These are phyloP conservation scores for Myotis daubentonii DNA, from an alignment of 2,797 vertebrate genomes.

Conservation along the genomic window DNA sequence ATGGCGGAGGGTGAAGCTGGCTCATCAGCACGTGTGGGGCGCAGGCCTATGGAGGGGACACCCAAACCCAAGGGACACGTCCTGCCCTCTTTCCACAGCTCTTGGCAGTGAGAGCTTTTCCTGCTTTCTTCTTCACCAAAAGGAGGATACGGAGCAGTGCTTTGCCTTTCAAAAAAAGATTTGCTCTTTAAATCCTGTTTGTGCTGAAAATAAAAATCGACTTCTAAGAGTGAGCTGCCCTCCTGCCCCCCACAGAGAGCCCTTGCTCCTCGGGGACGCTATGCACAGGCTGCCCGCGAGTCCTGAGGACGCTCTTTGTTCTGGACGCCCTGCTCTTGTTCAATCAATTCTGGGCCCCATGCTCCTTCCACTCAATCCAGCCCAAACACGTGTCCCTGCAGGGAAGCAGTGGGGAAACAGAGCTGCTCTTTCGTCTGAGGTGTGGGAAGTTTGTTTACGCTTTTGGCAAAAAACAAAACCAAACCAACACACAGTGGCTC, in stretches of 20 bases:
- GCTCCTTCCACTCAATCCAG: background rate
- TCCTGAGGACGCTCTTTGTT: background rate
- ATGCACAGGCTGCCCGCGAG: background rate
- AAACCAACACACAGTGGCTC: background rate
- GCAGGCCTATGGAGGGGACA: background rate
- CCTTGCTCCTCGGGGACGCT: background rate
- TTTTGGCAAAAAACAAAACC: background rate
- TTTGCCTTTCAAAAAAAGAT: background rate
- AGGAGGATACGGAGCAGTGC: background rate
- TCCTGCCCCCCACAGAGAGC: background rate
- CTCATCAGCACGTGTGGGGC: fast-evolving
- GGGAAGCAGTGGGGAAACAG: background rate
- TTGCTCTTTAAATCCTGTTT: background rate
- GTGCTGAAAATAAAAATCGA: background rate
- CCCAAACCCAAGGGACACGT: background rate
- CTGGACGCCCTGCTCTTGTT: background rate
- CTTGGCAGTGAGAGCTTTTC: background rate
- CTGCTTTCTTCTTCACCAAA: background rate
- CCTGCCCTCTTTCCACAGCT: background rate
- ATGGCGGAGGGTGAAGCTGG: background rate
- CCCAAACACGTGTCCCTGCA: background rate
- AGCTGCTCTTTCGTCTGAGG: background rate
- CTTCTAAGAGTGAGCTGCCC: background rate
- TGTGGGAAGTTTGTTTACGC: background rate
- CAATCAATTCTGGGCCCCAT: background rate